Conservation (phyloP, 1,140 invertebrate genomes). For the Zophobas morio region DNA sequence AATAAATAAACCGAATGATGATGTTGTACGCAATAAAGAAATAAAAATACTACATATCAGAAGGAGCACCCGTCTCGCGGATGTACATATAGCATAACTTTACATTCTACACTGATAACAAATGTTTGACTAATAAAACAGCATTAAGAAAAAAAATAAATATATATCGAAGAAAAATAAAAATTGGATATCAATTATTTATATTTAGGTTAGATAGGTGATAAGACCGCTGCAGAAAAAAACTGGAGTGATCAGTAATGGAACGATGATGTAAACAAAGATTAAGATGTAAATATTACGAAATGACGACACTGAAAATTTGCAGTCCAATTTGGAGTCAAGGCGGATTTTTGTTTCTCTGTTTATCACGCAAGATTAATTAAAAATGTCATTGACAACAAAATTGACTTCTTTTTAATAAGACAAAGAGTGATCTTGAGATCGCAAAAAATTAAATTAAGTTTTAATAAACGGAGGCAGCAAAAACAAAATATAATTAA, state of each 20-base stretch:
- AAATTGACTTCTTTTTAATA: too few relatives aligned
- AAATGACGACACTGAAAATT: too few relatives aligned
- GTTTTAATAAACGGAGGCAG: too few relatives aligned
- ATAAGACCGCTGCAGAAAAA: background rate
- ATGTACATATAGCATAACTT: slow-evolving; percentile 7
- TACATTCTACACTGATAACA: slow-evolving; percentile 18
- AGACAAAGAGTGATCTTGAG: too few relatives aligned
- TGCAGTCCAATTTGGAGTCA: background rate
- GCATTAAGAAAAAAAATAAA: slow-evolving; percentile 19
- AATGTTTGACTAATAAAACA: slow-evolving; percentile 38
- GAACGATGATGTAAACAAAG: background rate
- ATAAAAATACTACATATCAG: slow-evolving; percentile 30
- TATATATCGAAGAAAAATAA: slow-evolving; percentile 5
- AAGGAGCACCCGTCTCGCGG: slow-evolving; percentile 22
- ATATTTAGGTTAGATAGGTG: slow-evolving; percentile 24
- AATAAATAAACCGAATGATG: slow-evolving; percentile 41
- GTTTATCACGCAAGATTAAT: too few relatives aligned
- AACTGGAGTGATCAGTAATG: background rate
- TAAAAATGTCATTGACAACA: too few relatives aligned
- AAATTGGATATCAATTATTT: slow-evolving; percentile 19
- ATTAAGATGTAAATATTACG: too few relatives aligned
- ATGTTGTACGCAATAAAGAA: slow-evolving; percentile 39
- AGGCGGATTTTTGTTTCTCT: too few relatives aligned
- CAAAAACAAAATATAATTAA: too few relatives aligned
- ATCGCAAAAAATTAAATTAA: too few relatives aligned